Conservation (phyloP, 2,113 vertebrate species). For the Hymenochirus boettgeri region DNA sequence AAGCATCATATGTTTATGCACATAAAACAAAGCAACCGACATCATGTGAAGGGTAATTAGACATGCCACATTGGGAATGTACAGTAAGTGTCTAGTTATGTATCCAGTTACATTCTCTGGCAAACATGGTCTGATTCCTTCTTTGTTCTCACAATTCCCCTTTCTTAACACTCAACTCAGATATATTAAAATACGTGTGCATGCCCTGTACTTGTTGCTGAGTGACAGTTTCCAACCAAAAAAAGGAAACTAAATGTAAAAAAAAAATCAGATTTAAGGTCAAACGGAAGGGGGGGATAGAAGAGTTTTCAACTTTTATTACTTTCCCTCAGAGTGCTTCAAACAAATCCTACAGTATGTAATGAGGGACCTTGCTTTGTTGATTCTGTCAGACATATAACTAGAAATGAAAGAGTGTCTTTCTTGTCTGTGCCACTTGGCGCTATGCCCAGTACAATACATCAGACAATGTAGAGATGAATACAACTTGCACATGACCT, state of each 20-base stretch:
- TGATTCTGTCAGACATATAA: background rate
- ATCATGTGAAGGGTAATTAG: too few species aligned
- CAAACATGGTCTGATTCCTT: too few species aligned
- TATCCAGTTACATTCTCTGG: too few species aligned
- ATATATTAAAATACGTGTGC: background rate
- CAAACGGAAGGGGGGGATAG: too few species aligned
- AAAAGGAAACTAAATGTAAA: too few species aligned
- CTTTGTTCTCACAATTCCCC: background rate
- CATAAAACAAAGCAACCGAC: too few species aligned
- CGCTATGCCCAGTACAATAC: background rate
- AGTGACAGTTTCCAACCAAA: background rate
- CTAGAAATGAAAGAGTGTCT: background rate
- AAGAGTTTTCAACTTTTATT: background rate
- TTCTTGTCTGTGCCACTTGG: background rate
- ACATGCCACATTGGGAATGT: too few species aligned
- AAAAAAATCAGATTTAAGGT: too few species aligned
- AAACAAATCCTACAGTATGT: background rate
- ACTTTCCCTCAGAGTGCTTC: background rate
- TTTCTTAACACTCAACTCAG: background rate
- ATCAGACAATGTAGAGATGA: background rate
- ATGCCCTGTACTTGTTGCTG: background rate
- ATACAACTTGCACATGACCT: background rate
- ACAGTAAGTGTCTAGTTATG: too few species aligned
- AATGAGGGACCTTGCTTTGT: background rate
- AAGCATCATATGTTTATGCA: too few species aligned